phyloP scores from a whole-genome alignment of 2,797 vertebrate genomes.

The Chromobotia macracanthus region DNA sequence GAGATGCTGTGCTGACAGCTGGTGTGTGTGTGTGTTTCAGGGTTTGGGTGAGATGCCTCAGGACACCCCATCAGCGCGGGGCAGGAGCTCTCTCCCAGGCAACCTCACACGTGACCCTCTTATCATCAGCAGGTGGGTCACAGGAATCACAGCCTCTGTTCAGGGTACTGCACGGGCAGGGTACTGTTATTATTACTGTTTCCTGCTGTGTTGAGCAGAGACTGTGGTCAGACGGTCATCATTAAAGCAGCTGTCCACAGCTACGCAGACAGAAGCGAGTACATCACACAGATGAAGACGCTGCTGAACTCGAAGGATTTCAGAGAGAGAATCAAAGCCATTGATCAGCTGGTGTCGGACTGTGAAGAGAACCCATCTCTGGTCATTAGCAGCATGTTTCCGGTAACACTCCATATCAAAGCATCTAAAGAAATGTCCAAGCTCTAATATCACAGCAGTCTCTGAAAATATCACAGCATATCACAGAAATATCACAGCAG shows the following conservation, averaged over 20 bases:
- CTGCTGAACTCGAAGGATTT: conserved; percentile 88
- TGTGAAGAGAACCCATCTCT: conserved; percentile 83
- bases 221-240: conserved; percentile 65
- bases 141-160: neutral
- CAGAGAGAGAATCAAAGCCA: conserved; percentile 85
- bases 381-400: conserved; percentile 82
- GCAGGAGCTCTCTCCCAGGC: conserved; percentile 83
- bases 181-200: neutral
- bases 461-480: too few relatives aligned
- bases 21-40: conserved; percentile 67
- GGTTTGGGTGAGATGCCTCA: conserved; percentile 88
- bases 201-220: conserved; percentile 63
- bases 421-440: too few relatives aligned
- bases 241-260: conserved; percentile 77
- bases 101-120: conserved; percentile 82
- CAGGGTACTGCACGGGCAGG: neutral
- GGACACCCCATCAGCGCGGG: conserved; percentile 86
- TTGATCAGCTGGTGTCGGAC: conserved; percentile 84
- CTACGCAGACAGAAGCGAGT: conserved; percentile 84
- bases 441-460: too few relatives aligned
- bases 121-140: conserved; percentile 77
- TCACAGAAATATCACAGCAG: too few relatives aligned
- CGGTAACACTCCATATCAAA: conserved; percentile 63
- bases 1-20: too few relatives aligned
- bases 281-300: conserved; percentile 78